These are phyloP conservation scores for Drosophila merina DNA, from an alignment of 2,888 invertebrate species.

Conservation along the genomic window DNA sequence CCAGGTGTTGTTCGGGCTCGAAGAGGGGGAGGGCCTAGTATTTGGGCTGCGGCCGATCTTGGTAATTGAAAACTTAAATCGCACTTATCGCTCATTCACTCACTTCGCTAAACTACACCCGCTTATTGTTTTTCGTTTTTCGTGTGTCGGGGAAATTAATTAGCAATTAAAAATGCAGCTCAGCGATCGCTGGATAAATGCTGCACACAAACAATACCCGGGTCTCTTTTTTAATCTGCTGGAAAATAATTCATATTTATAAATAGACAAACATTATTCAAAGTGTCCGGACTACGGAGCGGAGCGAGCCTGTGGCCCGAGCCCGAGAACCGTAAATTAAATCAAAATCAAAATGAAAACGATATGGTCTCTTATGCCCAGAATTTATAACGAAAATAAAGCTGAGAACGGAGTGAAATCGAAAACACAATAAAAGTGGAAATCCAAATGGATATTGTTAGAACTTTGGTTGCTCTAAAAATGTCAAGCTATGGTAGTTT, in stretches of 20 bases:
- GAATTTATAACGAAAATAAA: constrained; percentile 70
- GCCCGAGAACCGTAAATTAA: constrained; percentile 75
- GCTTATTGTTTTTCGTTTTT: constrained; percentile 64
- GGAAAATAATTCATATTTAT: constrained; percentile 76
- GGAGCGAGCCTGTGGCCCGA: constrained; percentile 43
- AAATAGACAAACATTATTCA: constrained; percentile 77
- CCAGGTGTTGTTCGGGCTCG: constrained; percentile 39
- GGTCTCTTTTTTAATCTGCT: constrained; percentile 58
- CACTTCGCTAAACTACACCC: constrained; percentile 6
- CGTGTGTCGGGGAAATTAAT: constrained; percentile 68
- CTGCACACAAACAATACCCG: constrained; percentile 14
- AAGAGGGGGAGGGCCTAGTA: constrained; percentile 3
- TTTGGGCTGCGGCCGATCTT: constrained; percentile 9
- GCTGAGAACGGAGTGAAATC: constrained; percentile 48
- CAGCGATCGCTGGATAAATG: constrained; percentile 26
- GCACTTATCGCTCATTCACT: constrained; percentile 40
- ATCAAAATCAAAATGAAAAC: constrained; percentile 74
- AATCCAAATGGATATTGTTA: not conserved
- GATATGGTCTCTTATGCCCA: constrained; percentile 68
- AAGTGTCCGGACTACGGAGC: constrained; percentile 58
- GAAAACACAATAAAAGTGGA: constrained; percentile 32
- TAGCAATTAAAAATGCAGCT: constrained; percentile 77
- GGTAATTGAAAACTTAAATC: constrained; percentile 40
- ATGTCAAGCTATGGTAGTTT: too few relatives aligned
- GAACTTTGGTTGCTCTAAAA: constrained; percentile 6